These are phyloP conservation scores for Serranus cabrilla DNA, from an alignment of 2,797 vertebrate species.

Conservation along the genomic window DNA sequence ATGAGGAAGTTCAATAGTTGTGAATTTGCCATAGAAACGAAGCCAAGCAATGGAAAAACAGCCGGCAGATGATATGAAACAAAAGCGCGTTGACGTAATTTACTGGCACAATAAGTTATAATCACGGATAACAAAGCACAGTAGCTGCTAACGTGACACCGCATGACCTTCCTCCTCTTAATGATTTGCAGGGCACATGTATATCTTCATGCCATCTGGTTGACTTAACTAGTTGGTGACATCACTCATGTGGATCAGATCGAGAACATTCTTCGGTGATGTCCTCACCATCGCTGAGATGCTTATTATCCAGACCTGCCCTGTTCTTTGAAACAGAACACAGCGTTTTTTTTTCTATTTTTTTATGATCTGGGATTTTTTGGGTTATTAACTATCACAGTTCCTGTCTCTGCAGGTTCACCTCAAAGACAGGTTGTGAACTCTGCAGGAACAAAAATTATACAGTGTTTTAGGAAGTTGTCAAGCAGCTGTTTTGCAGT, in stretches of 20 bases:
- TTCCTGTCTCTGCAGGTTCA: conserved; percentile 49
- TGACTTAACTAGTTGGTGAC: conserved; percentile 70
- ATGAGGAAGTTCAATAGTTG: neutral
- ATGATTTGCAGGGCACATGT: conserved; percentile 51
- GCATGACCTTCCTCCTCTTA: conserved; percentile 23
- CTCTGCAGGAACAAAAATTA: conserved; percentile 2
- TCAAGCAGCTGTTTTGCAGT: conserved; percentile 32
- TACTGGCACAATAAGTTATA: conserved; percentile 14
- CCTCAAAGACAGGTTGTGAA: conserved; percentile 50
- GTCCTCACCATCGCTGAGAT: conserved; percentile 69
- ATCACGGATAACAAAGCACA: conserved; percentile 29
- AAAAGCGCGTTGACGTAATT: conserved; percentile 20
- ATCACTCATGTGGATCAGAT: conserved; percentile 75
- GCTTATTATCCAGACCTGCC: conserved; percentile 79
- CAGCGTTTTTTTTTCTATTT: conserved; percentile 21
- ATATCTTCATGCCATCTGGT: conserved; percentile 72
- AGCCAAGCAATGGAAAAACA: conserved; percentile 21
- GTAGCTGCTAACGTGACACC: conserved; percentile 61
- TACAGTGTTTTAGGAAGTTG: conserved; percentile 40
- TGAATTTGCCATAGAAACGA: conserved; percentile 15
- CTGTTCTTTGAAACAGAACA: conserved; percentile 51
- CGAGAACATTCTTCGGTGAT: conserved; percentile 75
- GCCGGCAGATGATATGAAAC: conserved; percentile 1
- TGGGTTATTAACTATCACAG: conserved; percentile 39
- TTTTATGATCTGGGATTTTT: conserved; percentile 60